phyloP scores from a whole-genome alignment of 2,888 invertebrate genomes.

The Eupithecia tripunctaria region DNA sequence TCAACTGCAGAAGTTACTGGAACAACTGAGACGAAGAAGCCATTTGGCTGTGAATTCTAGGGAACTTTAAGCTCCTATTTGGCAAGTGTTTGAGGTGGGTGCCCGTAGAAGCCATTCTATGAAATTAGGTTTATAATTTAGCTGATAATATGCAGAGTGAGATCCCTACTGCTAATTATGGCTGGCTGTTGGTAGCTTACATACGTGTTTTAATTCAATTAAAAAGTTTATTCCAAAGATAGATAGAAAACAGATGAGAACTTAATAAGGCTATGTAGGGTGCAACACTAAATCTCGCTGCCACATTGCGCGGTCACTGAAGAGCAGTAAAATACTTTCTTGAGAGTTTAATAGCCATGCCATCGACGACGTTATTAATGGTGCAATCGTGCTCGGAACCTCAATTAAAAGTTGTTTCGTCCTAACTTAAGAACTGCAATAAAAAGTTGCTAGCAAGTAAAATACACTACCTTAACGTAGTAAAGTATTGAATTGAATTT shows the following conservation, averaged over 20 bases:
- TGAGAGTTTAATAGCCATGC: slow-evolving; percentile 25
- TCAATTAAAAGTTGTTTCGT: slow-evolving; percentile 7
- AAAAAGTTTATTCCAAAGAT: background rate
- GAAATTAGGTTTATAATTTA: background rate
- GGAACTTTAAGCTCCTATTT: slow-evolving; percentile 22
- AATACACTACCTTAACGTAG: background rate
- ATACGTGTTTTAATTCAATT: background rate
- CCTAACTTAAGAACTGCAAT: background rate
- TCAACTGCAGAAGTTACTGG: slow-evolving; percentile 19
- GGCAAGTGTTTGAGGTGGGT: slow-evolving; percentile 13
- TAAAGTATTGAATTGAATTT: slow-evolving; percentile 1
- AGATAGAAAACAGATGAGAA: background rate
- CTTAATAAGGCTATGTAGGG: background rate
- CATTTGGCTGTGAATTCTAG: slow-evolving; percentile 16
- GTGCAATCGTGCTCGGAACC: slow-evolving; percentile 15
- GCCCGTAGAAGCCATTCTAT: background rate
- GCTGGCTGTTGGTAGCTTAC: background rate
- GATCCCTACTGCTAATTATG: background rate
- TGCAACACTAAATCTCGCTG: background rate
- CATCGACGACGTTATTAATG: slow-evolving; percentile 22
- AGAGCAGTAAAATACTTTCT: slow-evolving; percentile 17
- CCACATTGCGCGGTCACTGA: slow-evolving; percentile 9
- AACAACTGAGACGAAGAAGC: slow-evolving; percentile 16
- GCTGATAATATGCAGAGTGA: background rate
- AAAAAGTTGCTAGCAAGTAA: background rate